These are phyloP conservation scores for Tryphoninae sp. DNA, from an alignment of 2,888 invertebrate species.

Conservation along the genomic window DNA sequence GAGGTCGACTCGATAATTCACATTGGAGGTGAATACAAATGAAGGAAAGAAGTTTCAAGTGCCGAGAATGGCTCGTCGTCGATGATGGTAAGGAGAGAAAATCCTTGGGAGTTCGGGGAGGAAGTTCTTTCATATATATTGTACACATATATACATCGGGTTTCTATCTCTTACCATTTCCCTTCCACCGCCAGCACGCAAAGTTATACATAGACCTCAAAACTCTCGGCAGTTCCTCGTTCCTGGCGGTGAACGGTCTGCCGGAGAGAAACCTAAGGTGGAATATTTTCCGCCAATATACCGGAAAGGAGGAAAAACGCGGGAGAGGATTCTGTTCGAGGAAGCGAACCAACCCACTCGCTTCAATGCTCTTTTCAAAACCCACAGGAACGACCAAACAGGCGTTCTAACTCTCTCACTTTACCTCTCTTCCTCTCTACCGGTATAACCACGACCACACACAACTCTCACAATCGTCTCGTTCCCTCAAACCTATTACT, in stretches of 20 bases:
- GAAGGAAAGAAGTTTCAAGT: constrained; percentile 54
- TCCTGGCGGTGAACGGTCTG: constrained; percentile 40
- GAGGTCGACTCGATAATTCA: constrained; percentile 47
- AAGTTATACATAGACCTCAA: constrained; percentile 59
- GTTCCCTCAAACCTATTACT: constrained; percentile 69
- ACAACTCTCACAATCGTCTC: constrained; percentile 19
- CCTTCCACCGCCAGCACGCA: constrained; percentile 10
- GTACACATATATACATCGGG: not conserved
- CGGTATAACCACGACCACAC: too few species aligned
- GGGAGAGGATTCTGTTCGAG: constrained; percentile 36
- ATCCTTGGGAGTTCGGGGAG: constrained; percentile 29
- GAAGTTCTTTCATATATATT: constrained; percentile 40
- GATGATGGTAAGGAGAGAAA: constrained; percentile 24
- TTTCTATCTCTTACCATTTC: constrained; percentile 13
- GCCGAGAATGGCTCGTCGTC: constrained; percentile 35
- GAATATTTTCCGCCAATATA: constrained; percentile 68
- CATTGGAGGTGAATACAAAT: constrained; percentile 47
- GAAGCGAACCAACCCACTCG: constrained; percentile 37
- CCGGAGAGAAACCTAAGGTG: constrained; percentile 55
- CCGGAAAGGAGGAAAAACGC: constrained; percentile 41
- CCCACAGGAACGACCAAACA: constrained; percentile 50
- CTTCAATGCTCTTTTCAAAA: constrained; percentile 47
- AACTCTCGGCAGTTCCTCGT: constrained; percentile 56
- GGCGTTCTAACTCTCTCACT: constrained; percentile 1
- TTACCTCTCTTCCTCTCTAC: not conserved